phyloP scores from a whole-genome alignment of 2,113 vertebrate species.

The Dendropsophus ebraccatus region DNA sequence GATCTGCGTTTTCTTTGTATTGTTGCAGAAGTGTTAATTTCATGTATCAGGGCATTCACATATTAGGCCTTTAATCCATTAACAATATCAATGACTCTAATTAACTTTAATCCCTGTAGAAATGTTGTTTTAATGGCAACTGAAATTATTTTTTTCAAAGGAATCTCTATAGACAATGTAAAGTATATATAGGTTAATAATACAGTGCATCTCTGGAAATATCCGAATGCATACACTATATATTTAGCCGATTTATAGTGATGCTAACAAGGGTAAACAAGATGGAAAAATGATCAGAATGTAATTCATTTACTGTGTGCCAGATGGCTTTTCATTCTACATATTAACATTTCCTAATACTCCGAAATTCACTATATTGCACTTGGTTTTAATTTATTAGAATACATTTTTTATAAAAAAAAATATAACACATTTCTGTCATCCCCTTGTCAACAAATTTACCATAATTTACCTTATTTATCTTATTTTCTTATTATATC shows the following conservation, averaged over 20 bases:
- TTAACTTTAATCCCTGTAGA: slow-evolving; percentile 37
- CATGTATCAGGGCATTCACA: neutral
- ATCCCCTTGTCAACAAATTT: too few species aligned
- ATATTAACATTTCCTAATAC: slow-evolving; percentile 38
- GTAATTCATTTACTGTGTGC: slow-evolving; percentile 48
- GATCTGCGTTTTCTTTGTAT: neutral
- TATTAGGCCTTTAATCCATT: slow-evolving; percentile 21
- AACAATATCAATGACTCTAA: slow-evolving; percentile 30
- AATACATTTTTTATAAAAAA: too few species aligned
- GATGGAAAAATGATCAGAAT: slow-evolving; percentile 26
- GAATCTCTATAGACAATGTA: slow-evolving; percentile 6
- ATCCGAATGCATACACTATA: neutral
- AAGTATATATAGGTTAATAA: slow-evolving; percentile 17
- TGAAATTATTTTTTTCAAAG: neutral
- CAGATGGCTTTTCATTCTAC: slow-evolving; percentile 39
- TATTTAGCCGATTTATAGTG: neutral
- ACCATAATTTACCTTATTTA: too few species aligned
- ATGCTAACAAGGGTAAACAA: neutral
- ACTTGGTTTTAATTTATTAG: slow-evolving; percentile 14
- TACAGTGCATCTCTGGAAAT: neutral
- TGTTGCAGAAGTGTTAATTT: neutral
- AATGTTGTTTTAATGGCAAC: neutral
- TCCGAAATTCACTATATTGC: slow-evolving; percentile 16
- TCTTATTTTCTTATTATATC: too few species aligned
- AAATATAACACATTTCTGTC: too few species aligned